Evolutionary conservation across 2,797 vertebrate genomes (phyloP).

Genomic region (Epinephelus malabaricus): DNA sequence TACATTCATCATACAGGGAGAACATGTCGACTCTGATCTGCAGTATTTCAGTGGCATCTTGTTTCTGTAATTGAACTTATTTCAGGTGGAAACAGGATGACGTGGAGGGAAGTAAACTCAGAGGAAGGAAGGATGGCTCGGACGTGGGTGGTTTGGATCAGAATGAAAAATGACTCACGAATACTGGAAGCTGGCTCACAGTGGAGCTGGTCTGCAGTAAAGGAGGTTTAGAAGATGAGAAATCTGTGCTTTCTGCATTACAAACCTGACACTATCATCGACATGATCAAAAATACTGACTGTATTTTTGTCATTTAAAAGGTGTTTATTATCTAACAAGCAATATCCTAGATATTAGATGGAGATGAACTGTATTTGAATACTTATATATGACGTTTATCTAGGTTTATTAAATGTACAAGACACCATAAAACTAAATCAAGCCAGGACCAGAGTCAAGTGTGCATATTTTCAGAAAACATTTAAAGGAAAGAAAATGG

Average conservation of each 20-base stretch:
- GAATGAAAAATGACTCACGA: conserved; percentile 41
- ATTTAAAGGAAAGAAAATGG: too few species aligned
- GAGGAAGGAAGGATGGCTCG: conserved; percentile 30
- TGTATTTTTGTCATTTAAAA: too few species aligned
- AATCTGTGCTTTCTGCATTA: neutral
- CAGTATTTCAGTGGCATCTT: neutral
- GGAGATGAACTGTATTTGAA: too few species aligned
- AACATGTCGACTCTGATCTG: neutral
- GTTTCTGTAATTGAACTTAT: conserved; percentile 8
- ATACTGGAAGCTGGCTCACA: conserved; percentile 1
- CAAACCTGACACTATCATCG: too few species aligned
- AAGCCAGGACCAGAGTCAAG: too few species aligned
- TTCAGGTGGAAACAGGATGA: conserved; percentile 31
- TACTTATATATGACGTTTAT: too few species aligned
- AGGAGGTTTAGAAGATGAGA: neutral
- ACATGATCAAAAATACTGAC: too few species aligned
- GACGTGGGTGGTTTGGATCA: conserved; percentile 27
- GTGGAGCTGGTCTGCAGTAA: neutral
- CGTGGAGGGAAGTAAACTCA: conserved; percentile 6
- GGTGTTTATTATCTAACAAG: too few species aligned
- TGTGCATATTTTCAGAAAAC: too few species aligned
- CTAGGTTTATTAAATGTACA: too few species aligned
- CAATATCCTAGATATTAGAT: too few species aligned
- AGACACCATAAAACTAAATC: too few species aligned
- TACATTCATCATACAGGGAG: conserved; percentile 8